These are phyloP conservation scores for Rissa tridactyla DNA, from an alignment of 2,113 vertebrate species.

Conservation along the genomic window DNA sequence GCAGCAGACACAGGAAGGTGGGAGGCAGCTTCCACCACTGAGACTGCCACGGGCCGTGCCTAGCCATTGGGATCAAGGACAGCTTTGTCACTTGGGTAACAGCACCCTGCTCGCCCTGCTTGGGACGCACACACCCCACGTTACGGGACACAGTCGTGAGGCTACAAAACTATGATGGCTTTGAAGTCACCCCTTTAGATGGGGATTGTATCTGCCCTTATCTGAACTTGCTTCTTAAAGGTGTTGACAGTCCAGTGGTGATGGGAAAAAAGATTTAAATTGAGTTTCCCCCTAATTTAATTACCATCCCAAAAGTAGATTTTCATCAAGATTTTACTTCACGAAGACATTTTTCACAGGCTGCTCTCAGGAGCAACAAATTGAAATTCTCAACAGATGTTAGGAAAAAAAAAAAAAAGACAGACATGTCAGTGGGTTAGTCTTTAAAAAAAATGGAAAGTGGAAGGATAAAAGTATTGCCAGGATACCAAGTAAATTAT, in stretches of 20 bases:
- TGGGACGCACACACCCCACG: neutral
- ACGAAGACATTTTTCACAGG: neutral
- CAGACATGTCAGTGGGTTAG: neutral
- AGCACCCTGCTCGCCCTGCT: neutral
- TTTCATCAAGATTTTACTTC: neutral
- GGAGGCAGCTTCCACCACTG: neutral
- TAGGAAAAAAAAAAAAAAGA: neutral
- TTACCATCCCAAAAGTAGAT: neutral
- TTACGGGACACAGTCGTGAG: neutral
- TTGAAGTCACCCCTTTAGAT: neutral
- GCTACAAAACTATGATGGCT: neutral
- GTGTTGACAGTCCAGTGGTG: neutral
- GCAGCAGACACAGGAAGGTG: neutral
- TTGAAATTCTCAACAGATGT: neutral
- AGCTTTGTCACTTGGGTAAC: neutral
- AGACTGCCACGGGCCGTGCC: neutral
- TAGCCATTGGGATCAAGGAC: neutral
- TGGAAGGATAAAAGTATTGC: neutral
- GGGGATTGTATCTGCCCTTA: neutral
- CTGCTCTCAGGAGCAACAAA: neutral
- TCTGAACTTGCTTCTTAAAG: neutral
- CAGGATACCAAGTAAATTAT: neutral
- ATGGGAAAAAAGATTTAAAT: neutral
- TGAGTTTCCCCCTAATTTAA: neutral
- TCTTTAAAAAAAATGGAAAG: neutral